Conservation (phyloP, 2,797 vertebrate species). For the Myotis planiceps region DNA sequence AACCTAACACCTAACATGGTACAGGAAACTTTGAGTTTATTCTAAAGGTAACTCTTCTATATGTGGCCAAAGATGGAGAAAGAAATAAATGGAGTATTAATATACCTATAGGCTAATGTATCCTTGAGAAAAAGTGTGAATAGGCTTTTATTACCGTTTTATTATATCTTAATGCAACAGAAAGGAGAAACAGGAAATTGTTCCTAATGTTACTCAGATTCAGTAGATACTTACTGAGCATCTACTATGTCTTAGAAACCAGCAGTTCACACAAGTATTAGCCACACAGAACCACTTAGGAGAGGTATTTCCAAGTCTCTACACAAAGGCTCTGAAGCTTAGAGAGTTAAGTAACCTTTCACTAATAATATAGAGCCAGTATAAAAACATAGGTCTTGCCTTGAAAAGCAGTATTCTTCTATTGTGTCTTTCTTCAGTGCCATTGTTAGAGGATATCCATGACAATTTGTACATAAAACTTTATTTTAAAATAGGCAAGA, state of each 20-base stretch:
- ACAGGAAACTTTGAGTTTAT: background rate
- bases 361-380: background rate
- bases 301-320: background rate
- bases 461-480: background rate
- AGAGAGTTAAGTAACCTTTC: background rate
- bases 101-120: background rate
- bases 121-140: background rate
- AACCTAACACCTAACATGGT: background rate
- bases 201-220: background rate
- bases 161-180: background rate
- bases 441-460: conserved; percentile 18
- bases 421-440: background rate
- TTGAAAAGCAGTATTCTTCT: background rate
- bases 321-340: background rate
- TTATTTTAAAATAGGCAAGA: conserved; percentile 47
- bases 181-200: background rate
- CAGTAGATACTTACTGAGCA: background rate
- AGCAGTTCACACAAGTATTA: background rate
- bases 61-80: background rate
- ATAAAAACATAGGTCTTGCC: background rate
- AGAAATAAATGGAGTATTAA: background rate
- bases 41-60: background rate
- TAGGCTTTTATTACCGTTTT: background rate
- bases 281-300: background rate
- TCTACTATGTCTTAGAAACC: background rate